Evolutionary conservation across 2,888 invertebrate genomes (phyloP).

Genomic region (Torymus aiolomorphi): DNA sequence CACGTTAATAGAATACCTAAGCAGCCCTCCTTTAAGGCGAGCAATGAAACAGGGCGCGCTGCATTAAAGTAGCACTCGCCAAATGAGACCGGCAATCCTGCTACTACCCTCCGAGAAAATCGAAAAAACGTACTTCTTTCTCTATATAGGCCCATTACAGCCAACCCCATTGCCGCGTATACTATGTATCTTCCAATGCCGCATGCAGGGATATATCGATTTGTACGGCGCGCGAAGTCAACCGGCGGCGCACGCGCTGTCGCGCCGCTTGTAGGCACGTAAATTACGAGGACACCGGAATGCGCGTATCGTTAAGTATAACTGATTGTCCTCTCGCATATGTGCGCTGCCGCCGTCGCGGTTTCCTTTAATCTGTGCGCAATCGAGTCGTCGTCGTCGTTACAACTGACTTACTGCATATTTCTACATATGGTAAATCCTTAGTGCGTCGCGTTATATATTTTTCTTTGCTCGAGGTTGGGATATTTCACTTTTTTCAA

Average conservation of each 20-base stretch:
- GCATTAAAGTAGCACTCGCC: slow-evolving; percentile 20
- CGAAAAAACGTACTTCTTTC: too few species aligned
- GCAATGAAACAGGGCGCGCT: not conserved
- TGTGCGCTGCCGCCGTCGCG: not conserved
- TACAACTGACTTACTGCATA: slow-evolving; percentile 19
- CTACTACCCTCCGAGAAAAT: too few species aligned
- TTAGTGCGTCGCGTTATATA: not conserved
- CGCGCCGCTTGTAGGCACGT: slow-evolving; percentile 37
- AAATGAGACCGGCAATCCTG: not conserved
- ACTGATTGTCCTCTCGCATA: slow-evolving; percentile 38
- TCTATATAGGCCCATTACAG: too few species aligned
- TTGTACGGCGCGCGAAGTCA: slow-evolving; percentile 44
- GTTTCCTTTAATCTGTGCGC: slow-evolving; percentile 44
- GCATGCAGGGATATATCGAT: slow-evolving; percentile 26
- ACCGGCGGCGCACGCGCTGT: slow-evolving; percentile 13
- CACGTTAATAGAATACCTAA: slow-evolving; percentile 23
- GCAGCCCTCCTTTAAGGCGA: slow-evolving; percentile 2
- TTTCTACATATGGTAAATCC: slow-evolving; percentile 15
- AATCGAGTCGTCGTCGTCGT: slow-evolving; percentile 39
- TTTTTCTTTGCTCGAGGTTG: slow-evolving; percentile 1
- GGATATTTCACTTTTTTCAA: not conserved
- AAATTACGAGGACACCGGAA: slow-evolving; percentile 46
- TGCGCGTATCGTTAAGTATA: slow-evolving; percentile 53
- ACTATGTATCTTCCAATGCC: too few species aligned
- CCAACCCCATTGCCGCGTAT: too few species aligned